phyloP scores from a whole-genome alignment of 92 coral and sea anemone genomes.

The Desmophyllum pertusum region DNA sequence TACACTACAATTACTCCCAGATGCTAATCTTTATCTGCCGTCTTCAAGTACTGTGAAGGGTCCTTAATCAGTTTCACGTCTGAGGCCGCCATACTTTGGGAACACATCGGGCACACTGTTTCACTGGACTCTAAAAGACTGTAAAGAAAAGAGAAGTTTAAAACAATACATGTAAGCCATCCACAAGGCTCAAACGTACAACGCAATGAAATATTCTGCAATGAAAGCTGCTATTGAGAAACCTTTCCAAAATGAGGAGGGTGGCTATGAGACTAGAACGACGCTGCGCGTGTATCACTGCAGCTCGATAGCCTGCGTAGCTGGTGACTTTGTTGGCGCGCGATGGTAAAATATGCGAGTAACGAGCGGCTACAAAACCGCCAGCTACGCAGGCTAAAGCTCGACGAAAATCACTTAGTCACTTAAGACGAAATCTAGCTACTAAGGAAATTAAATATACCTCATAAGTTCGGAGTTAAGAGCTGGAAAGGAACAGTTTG shows the following conservation, averaged over 20 bases:
- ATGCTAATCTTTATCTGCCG: conserved; percentile 55
- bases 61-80: conserved; percentile 85
- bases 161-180: too few species aligned
- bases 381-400: too few species aligned
- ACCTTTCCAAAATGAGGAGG: too few species aligned
- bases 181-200: too few species aligned
- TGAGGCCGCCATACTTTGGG: conserved; percentile 79
- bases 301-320: too few species aligned
- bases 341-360: too few species aligned
- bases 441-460: conserved; percentile 36
- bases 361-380: too few species aligned
- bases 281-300: too few species aligned
- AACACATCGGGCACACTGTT: conserved; percentile 94
- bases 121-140: conserved; percentile 91
- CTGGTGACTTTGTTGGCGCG: too few species aligned
- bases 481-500: conserved; percentile 95
- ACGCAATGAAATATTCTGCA: neutral
- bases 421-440: neutral
- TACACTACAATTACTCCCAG: neutral
- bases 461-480: conserved; percentile 89
- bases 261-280: too few species aligned
- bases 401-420: neutral
- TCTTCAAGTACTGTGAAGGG: conserved; percentile 77
- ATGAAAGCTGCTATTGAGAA: too few species aligned
- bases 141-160: neutral